Conservation (phyloP, 2,888 invertebrate species). For the Agonopterix heracliana region DNA sequence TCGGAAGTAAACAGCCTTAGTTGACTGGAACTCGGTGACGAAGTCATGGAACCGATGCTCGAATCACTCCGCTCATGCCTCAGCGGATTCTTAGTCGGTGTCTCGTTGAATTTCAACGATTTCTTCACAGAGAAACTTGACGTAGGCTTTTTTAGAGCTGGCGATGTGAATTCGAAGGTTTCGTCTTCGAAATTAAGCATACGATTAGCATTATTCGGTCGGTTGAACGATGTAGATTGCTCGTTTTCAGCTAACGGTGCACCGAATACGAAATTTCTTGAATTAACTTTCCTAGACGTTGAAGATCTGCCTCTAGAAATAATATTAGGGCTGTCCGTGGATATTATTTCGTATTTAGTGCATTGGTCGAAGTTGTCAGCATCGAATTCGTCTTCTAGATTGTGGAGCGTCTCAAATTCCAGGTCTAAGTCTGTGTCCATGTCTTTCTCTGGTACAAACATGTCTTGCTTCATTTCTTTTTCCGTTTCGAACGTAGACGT, state of each 20-base stretch:
- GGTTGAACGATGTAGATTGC: slow-evolving; percentile 59
- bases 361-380: slow-evolving; percentile 58
- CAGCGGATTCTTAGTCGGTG: slow-evolving; percentile 26
- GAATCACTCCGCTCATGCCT: slow-evolving; percentile 52
- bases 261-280: slow-evolving; percentile 60
- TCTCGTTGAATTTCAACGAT: slow-evolving; percentile 54
- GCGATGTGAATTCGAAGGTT: slow-evolving; percentile 61
- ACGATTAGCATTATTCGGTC: slow-evolving; percentile 44
- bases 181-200: slow-evolving; percentile 64
- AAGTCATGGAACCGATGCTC: slow-evolving; percentile 49
- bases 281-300: slow-evolving; percentile 43
- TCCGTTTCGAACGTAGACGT: slow-evolving; percentile 8
- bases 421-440: slow-evolving; percentile 30
- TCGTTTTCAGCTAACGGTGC: slow-evolving; percentile 59
- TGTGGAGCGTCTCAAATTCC: slow-evolving; percentile 57
- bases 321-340: slow-evolving; percentile 67
- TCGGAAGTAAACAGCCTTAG: slow-evolving; percentile 46
- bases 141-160: slow-evolving; percentile 34
- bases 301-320: slow-evolving; percentile 52
- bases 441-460: slow-evolving; percentile 43
- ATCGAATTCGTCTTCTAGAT: slow-evolving; percentile 65
- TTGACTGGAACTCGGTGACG: slow-evolving; percentile 35
- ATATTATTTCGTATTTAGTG: slow-evolving; percentile 68
- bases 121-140: slow-evolving; percentile 48
- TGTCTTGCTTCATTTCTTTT: slow-evolving; percentile 22